phyloP scores from a whole-genome alignment of 1,140 invertebrate genomes.

The Trachymyrmex septentrionalis region DNA sequence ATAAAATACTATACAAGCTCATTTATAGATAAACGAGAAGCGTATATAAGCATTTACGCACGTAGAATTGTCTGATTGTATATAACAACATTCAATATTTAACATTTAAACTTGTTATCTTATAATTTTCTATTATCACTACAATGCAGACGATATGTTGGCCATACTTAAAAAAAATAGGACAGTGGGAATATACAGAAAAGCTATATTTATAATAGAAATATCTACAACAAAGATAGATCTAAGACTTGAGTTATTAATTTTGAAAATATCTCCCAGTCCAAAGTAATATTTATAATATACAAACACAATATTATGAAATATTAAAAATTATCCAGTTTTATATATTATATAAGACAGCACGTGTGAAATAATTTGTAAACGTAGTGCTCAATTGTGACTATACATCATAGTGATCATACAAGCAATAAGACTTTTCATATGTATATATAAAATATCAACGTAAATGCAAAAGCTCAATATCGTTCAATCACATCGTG shows the following conservation, averaged over 20 bases:
- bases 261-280: background rate
- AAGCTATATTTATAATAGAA: slow-evolving; percentile 4
- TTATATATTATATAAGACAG: slow-evolving; percentile 21
- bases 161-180: slow-evolving; percentile 49
- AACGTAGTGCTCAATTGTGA: slow-evolving; percentile 4
- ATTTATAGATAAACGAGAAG: slow-evolving; percentile 66
- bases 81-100: slow-evolving; percentile 28
- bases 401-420: slow-evolving; percentile 35
- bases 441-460: background rate
- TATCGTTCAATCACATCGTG: slow-evolving; percentile 41
- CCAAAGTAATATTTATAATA: background rate
- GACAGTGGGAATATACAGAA: background rate
- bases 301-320: background rate
- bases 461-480: slow-evolving; percentile 20
- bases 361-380: slow-evolving; percentile 8
- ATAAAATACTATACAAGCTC: slow-evolving; percentile 60
- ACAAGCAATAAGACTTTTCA: slow-evolving; percentile 28
- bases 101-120: slow-evolving; percentile 33
- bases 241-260: background rate
- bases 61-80: slow-evolving; percentile 37
- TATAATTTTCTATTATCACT: slow-evolving; percentile 18
- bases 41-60: slow-evolving; percentile 69
- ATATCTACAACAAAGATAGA: background rate
- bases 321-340: background rate
- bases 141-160: slow-evolving; percentile 26